Conservation (phyloP, 2,797 vertebrate species). For the Numenius phaeopus region DNA sequence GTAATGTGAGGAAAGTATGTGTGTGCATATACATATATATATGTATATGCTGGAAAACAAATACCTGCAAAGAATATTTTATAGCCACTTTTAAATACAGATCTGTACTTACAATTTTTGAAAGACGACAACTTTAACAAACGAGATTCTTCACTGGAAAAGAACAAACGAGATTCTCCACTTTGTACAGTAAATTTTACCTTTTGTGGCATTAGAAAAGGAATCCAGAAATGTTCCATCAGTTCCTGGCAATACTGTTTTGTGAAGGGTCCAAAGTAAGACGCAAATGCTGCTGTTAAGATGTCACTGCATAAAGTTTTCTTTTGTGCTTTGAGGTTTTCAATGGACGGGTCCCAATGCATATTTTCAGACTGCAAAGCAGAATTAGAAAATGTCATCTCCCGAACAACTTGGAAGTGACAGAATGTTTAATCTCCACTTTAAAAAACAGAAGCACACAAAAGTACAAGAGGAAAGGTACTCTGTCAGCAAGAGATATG, state of each 20-base stretch:
- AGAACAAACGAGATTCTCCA: not conserved
- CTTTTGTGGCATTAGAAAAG: constrained; percentile 83
- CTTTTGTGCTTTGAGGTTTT: constrained; percentile 83
- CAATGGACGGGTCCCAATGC: constrained; percentile 80
- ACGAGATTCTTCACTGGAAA: not conserved
- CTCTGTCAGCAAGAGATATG: not conserved
- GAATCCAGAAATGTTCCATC: constrained; percentile 79
- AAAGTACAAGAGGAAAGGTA: not conserved
- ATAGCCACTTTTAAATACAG: not conserved
- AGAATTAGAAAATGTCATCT: not conserved
- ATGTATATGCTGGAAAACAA: not conserved
- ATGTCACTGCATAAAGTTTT: constrained; percentile 83
- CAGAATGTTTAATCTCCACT: not conserved
- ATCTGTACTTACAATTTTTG: not conserved
- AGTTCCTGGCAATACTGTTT: constrained; percentile 81
- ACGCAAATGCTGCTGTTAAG: constrained; percentile 83
- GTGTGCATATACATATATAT: rapidly evolving
- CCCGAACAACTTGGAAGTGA: not conserved
- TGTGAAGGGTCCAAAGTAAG: constrained; percentile 85
- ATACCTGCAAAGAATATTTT: not conserved
- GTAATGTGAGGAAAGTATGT: not conserved
- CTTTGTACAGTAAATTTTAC: constrained; percentile 51
- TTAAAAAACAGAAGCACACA: not conserved
- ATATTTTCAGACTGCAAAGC: constrained; percentile 84
- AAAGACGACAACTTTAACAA: not conserved